These are phyloP conservation scores for Actinia equina DNA, from an alignment of 64 coral and sea anemone genomes.

Conservation along the genomic window DNA sequence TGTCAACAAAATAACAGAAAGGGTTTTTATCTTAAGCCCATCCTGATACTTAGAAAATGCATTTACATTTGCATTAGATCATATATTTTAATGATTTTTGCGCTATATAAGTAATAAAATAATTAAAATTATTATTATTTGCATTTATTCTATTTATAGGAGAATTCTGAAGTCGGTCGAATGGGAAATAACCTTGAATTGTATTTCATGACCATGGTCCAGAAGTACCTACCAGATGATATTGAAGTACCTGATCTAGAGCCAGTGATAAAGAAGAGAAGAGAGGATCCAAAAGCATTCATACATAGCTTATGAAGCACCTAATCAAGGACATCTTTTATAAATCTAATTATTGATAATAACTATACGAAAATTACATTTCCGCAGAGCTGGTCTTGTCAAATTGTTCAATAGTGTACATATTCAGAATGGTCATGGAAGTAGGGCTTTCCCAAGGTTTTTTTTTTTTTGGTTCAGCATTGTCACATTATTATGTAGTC, in stretches of 20 bases:
- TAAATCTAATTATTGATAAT: not conserved
- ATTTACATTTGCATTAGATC: too few species aligned
- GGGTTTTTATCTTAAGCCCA: too few species aligned
- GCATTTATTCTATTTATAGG: constrained; percentile 32
- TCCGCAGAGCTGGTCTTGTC: not conserved
- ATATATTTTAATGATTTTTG: too few species aligned
- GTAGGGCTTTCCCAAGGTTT: too few species aligned
- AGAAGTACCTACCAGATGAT: constrained; percentile 70
- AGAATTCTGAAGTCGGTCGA: constrained; percentile 90
- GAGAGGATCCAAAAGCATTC: constrained; percentile 20
- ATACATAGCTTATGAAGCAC: constrained; percentile 21
- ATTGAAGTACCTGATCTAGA: constrained; percentile 40
- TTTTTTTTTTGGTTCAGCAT: too few species aligned
- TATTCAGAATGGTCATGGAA: too few species aligned
- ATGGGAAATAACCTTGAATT: constrained; percentile 89
- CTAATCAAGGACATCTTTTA: not conserved
- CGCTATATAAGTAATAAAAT: too few species aligned
- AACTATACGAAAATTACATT: not conserved
- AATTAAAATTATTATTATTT: too few species aligned
- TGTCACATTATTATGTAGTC: too few species aligned
- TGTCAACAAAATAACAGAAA: too few species aligned
- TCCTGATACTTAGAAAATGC: too few species aligned
- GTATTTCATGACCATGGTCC: constrained; percentile 73
- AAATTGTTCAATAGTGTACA: too few species aligned
- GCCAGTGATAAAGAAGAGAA: constrained; percentile 36